Base-by-base conservation (phyloP, 2,797 vertebrate genomes). In the Astyanax mexicanus region DNA sequence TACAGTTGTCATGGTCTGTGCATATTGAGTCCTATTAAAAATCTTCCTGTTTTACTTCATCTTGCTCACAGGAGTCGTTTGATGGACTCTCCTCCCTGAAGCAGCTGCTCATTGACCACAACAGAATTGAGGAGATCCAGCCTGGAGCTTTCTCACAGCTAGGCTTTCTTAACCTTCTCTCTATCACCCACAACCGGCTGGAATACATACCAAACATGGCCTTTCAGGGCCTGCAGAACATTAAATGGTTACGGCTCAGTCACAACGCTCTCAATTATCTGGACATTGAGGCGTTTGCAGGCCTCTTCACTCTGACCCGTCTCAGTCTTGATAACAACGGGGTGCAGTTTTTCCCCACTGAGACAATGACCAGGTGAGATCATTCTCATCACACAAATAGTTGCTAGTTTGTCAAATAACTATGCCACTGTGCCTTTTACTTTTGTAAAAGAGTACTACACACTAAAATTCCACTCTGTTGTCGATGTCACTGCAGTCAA, bases 261-360 rank as follows among this genome's bases (percentile, higher is more conserved):
- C 93, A 97, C 87, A 99, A 98, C 0, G 85, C 91, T n/a, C 91
- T 99, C 37, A 96, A 96, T 3, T 94, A 97, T 75, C 85, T 99
- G 85, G 94, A 93, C 2, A 93, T 66, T 0, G 96, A 98, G 79
- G 93, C 97, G 47, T 97, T 99, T 12, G 92, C 92, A 0, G 93
- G 95, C 12, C 89, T 99, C 78, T 93, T 95, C 0, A 90, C 92
- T 0, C 93, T 99, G 65, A 92, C 83, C 62, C 91, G 95, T 25
- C 93, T 99, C 76, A 96, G 94, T 83, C 85, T 99, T 84, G 95
- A 98, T 83, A 94, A 97, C 89, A 99, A 98, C 0, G 97, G 96
- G 86, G 89, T 99, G 70, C 98, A 98, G 89, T 93, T 95, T 4
- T 92, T 98, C 76, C 97, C 97, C 0, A 88, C 92, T 0, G 92